Evolutionary conservation across 2,888 invertebrate genomes (phyloP).

Genomic region (Drosophila pseudotalamancana): DNA sequence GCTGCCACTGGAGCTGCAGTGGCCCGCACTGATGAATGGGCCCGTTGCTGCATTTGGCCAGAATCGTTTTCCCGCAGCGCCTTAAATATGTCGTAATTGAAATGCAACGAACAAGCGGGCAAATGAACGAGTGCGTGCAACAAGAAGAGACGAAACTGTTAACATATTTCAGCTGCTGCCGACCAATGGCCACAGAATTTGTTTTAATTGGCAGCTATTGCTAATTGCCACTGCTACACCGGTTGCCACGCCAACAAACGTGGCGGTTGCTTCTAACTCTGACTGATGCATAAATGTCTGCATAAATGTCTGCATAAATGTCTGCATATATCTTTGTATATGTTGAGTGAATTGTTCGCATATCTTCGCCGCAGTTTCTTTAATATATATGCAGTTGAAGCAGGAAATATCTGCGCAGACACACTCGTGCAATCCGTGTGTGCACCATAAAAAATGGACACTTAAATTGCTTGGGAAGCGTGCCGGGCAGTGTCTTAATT

Average conservation of each 20-base stretch:
- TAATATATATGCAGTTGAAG: constrained; percentile 27
- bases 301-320: neutral
- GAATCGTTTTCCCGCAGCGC: constrained; percentile 26
- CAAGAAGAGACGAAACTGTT: constrained; percentile 19
- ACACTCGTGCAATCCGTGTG: constrained; percentile 25
- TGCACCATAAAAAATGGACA: constrained; percentile 57
- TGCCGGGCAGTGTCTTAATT: constrained; percentile 75
- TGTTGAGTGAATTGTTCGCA: constrained; percentile 10
- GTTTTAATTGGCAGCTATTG: constrained; percentile 40
- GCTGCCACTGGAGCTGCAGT: constrained; percentile 7
- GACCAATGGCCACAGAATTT: constrained; percentile 23
- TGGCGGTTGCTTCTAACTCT: neutral
- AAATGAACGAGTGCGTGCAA: constrained; percentile 26
- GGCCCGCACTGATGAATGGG: constrained; percentile 47
- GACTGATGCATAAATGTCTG: too few relatives aligned
- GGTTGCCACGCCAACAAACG: constrained; percentile 25
- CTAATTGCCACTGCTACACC: constrained; percentile 2
- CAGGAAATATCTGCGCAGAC: constrained; percentile 7
- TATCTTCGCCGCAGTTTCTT: constrained; percentile 28
- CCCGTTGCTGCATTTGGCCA: constrained; percentile 21
- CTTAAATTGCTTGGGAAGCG: constrained; percentile 73
- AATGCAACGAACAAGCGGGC: constrained; percentile 61
- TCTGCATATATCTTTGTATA: neutral
- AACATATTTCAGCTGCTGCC: constrained; percentile 11
- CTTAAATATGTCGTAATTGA: constrained; percentile 75